These are phyloP conservation scores for Turnix velox DNA, from an alignment of 2,113 vertebrate species.

Conservation along the genomic window DNA sequence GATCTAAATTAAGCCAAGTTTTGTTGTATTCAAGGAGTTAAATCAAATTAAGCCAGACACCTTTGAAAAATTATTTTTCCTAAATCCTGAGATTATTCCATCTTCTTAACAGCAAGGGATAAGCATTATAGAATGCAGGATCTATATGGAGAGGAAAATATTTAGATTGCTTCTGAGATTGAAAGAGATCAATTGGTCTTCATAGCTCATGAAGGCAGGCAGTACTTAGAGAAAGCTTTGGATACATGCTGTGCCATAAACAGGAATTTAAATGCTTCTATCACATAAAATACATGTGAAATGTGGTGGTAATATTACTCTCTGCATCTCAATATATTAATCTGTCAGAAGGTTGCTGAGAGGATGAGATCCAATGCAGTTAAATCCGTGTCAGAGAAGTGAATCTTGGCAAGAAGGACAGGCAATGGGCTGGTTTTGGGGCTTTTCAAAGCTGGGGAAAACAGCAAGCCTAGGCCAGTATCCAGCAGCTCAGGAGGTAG, in stretches of 20 bases:
- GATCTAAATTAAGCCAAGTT: background rate
- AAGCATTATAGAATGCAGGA: background rate
- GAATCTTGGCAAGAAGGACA: too few species aligned
- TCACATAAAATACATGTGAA: background rate
- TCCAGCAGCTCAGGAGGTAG: too few species aligned
- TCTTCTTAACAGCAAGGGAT: background rate
- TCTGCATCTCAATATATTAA: background rate
- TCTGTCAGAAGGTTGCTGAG: background rate
- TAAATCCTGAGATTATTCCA: background rate
- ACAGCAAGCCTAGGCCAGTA: too few species aligned
- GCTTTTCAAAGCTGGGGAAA: too few species aligned
- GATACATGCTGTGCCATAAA: background rate
- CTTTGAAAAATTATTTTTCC: background rate
- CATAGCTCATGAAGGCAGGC: background rate
- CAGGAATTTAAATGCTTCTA: background rate
- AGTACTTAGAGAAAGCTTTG: background rate
- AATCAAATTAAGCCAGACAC: background rate
- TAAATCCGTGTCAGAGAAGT: too few species aligned
- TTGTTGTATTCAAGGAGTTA: background rate
- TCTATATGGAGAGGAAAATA: background rate
- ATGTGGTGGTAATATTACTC: background rate
- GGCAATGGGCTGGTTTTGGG: too few species aligned
- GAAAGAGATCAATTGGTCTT: background rate
- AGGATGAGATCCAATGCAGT: background rate
- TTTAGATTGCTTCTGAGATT: background rate